These are phyloP conservation scores for Drosophila eohydei DNA, from an alignment of 2,888 invertebrate species.

Conservation along the genomic window DNA sequence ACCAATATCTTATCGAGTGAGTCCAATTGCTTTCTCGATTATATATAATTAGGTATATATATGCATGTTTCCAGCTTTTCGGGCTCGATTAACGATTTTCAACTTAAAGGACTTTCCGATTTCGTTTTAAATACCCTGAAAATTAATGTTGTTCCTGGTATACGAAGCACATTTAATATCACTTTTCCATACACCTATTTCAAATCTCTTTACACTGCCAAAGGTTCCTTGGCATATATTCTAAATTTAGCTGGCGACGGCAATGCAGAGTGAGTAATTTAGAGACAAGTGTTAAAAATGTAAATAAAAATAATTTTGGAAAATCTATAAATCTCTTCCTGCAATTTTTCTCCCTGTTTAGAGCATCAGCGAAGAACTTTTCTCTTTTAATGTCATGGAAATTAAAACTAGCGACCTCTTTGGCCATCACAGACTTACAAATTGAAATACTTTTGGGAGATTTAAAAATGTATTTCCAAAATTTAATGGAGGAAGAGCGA, in stretches of 20 bases:
- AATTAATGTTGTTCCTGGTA: slow-evolving; percentile 49
- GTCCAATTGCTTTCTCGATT: neutral
- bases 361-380: slow-evolving; percentile 60
- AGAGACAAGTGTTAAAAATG: neutral
- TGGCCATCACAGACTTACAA: slow-evolving; percentile 71
- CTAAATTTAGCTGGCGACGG: slow-evolving; percentile 80
- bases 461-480: slow-evolving; percentile 70
- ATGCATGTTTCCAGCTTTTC: slow-evolving; percentile 62
- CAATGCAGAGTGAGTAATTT: slow-evolving; percentile 69
- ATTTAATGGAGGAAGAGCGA: slow-evolving; percentile 78
- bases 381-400: slow-evolving; percentile 64
- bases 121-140: slow-evolving; percentile 62
- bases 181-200: slow-evolving; percentile 71
- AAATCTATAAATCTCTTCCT: neutral
- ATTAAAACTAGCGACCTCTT: slow-evolving; percentile 50
- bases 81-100: slow-evolving; percentile 68
- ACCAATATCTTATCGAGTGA: slow-evolving; percentile 76
- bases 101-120: slow-evolving; percentile 73
- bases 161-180: slow-evolving; percentile 65
- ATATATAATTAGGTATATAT: neutral
- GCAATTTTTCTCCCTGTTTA: slow-evolving; percentile 19
- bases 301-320: neutral
- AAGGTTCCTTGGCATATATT: slow-evolving; percentile 79
- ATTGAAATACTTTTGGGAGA: slow-evolving; percentile 71
- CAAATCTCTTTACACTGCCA: slow-evolving; percentile 77